Evolutionary conservation across 1,140 invertebrate species (phyloP).

Genomic region (Geopemphigus sp.): DNA sequence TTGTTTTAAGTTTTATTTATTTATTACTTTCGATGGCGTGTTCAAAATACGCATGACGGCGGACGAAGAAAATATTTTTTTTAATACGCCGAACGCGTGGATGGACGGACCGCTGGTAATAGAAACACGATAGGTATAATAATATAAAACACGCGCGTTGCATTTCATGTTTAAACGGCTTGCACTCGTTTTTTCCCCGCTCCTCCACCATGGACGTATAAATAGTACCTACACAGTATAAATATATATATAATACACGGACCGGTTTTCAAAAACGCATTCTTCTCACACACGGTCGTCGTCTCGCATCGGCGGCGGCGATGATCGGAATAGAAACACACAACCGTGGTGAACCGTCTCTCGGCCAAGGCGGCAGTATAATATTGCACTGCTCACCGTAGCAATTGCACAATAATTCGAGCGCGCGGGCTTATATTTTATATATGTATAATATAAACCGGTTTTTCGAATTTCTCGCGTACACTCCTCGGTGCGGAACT

Average conservation of each 20-base stretch:
- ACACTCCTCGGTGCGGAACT: background rate
- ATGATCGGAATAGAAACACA: constrained; percentile 20
- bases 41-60: background rate
- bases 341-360: background rate
- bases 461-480: constrained; percentile 11
- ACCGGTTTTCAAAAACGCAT: constrained; percentile 31
- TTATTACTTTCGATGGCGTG: background rate
- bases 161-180: constrained; percentile 30
- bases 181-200: constrained; percentile 35
- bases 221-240: background rate
- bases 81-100: background rate
- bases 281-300: constrained; percentile 20
- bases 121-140: no score
- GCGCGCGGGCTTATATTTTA: background rate
- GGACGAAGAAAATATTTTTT: constrained; percentile 15
- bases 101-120: no score
- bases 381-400: constrained; percentile 42
- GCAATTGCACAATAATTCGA: constrained; percentile 42
- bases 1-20: background rate
- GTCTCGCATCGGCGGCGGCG: background rate
- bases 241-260: background rate
- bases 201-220: background rate
- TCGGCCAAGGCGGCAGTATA: constrained; percentile 12
- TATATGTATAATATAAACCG: constrained; percentile 9
- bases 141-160: background rate